Evolutionary conservation across 2,888 invertebrate genomes (phyloP).

Genomic region (Spicauda simplicius): DNA sequence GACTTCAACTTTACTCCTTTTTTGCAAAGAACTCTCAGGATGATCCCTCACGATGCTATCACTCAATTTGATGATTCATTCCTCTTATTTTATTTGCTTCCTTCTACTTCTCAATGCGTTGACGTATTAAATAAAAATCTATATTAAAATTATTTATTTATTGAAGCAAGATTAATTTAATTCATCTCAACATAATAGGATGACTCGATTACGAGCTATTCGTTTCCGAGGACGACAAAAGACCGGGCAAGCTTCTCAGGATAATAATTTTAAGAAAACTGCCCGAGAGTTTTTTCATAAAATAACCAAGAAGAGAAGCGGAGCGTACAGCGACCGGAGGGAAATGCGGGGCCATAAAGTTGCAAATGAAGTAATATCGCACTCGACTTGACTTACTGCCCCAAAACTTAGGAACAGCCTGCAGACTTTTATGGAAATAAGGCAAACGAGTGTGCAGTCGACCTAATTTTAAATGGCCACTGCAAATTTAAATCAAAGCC

Average conservation of each 20-base stretch:
- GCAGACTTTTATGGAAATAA: slow-evolving; percentile 33
- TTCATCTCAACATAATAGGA: slow-evolving; percentile 34
- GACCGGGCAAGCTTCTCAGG: slow-evolving; percentile 51
- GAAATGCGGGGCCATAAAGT: slow-evolving; percentile 72
- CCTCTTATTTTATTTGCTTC: too few relatives aligned
- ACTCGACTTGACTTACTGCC: slow-evolving; percentile 65
- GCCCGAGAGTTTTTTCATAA: slow-evolving; percentile 66
- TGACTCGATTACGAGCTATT: slow-evolving; percentile 54
- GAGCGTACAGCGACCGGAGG: slow-evolving; percentile 58
- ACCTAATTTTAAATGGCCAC: slow-evolving; percentile 17
- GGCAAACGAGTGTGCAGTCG: slow-evolving; percentile 11
- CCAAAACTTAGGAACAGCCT: slow-evolving; percentile 49
- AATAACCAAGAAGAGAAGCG: slow-evolving; percentile 53
- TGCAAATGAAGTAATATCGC: slow-evolving; percentile 80
- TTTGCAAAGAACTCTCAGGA: too few relatives aligned
- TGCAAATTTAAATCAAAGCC: background rate
- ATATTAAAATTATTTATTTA: slow-evolving; percentile 2
- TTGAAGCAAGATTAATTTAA: background rate
- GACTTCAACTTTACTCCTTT: too few relatives aligned
- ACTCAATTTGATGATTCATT: too few relatives aligned
- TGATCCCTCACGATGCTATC: too few relatives aligned
- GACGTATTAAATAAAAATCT: background rate
- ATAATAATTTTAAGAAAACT: slow-evolving; percentile 72
- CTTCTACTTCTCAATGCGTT: too few relatives aligned
- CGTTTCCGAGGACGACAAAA: slow-evolving; percentile 56